Evolutionary conservation across 2,113 vertebrate genomes (phyloP).

Genomic region (Mastomys coucha): DNA sequence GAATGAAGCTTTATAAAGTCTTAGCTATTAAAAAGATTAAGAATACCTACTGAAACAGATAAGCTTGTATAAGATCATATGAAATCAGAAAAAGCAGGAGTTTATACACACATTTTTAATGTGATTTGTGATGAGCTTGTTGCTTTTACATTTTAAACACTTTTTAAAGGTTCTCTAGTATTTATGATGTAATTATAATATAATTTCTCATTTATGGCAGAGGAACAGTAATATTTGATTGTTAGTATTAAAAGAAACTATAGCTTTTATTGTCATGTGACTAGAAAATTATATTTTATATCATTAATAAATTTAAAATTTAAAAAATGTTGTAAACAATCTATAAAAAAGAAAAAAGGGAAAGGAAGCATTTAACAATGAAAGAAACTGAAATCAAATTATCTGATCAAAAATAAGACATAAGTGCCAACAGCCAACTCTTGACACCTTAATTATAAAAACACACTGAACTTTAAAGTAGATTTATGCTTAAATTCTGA

Average conservation of each 20-base stretch:
- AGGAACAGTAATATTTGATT: conserved; percentile 3
- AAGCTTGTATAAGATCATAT: conserved; percentile 1
- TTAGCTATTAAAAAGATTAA: conserved; percentile 54
- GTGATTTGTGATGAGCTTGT: not conserved
- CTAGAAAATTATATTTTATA: conserved; percentile 39
- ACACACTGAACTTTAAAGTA: not conserved
- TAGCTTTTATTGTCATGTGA: conserved; percentile 44
- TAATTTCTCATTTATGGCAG: conserved; percentile 30
- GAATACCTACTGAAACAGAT: conserved; percentile 33
- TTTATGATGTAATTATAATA: not conserved
- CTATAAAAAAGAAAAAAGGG: not conserved
- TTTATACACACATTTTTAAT: conserved; percentile 9
- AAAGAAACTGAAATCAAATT: not conserved
- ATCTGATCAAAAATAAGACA: conserved; percentile 11
- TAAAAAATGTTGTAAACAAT: not conserved
- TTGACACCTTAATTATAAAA: conserved; percentile 16
- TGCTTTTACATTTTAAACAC: conserved; percentile 6
- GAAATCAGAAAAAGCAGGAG: not conserved
- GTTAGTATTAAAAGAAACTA: conserved; percentile 4
- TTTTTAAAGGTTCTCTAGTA: not conserved
- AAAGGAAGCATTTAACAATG: not conserved
- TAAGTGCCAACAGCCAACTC: not conserved
- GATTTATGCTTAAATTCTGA: conserved; percentile 13
- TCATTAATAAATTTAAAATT: not conserved
- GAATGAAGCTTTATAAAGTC: conserved; percentile 38